Conservation (phyloP, 2,888 invertebrate genomes). For the Phania funesta region DNA sequence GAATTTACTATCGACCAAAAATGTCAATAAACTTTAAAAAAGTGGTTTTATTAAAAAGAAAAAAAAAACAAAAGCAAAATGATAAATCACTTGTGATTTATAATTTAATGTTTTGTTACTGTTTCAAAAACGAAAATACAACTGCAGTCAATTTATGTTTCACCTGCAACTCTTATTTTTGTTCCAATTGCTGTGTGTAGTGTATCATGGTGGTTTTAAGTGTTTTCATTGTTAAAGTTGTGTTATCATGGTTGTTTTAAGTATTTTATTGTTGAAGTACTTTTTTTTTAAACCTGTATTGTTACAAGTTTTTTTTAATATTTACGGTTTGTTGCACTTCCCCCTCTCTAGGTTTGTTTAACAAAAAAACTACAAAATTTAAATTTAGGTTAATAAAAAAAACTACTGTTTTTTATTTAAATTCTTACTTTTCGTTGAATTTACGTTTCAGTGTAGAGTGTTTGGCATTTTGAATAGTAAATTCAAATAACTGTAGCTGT, state of each 20-base stretch:
- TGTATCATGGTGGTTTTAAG: neutral
- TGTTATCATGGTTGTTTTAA: neutral
- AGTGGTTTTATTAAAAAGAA: neutral
- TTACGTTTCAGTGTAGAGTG: neutral
- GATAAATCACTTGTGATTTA: slow-evolving; percentile 28
- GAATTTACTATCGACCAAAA: slow-evolving; percentile 22
- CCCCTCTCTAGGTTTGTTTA: slow-evolving; percentile 19
- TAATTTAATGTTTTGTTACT: slow-evolving; percentile 12
- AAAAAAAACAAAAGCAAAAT: neutral
- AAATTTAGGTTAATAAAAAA: neutral
- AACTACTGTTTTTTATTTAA: slow-evolving; percentile 10
- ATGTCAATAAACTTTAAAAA: slow-evolving; percentile 51
- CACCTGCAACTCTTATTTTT: slow-evolving; percentile 44
- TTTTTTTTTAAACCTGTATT: neutral
- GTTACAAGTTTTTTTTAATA: neutral
- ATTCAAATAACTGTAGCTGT: too few relatives aligned
- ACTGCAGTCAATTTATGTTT: slow-evolving; percentile 12
- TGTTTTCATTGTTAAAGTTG: neutral
- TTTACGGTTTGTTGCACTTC: slow-evolving; percentile 61
- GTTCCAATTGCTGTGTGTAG: neutral
- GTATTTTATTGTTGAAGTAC: neutral
- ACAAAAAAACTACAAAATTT: slow-evolving; percentile 2
- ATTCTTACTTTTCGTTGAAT: slow-evolving; percentile 5
- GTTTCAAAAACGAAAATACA: neutral
- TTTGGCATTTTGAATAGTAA: too few relatives aligned